A percentile compares a stretch with the other conserved stretches of the same genome.
Evolutionary conservation across 2,113 vertebrate species (phyloP).

Genomic region (Cacatua alba): DNA sequence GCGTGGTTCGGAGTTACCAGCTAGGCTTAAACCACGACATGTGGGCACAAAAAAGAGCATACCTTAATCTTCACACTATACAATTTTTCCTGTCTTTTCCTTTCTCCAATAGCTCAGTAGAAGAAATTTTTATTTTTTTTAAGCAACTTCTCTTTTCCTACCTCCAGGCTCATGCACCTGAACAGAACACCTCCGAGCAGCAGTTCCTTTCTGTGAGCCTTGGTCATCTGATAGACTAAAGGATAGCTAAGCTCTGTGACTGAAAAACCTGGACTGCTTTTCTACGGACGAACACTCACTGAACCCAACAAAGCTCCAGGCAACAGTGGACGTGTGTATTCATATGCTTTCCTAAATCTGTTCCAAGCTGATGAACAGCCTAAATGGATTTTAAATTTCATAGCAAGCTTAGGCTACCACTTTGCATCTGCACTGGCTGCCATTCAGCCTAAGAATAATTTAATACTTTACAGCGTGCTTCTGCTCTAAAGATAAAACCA

Average conservation of each 20-base stretch:
- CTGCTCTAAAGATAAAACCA: constrained; percentile 20
- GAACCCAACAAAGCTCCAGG: constrained; percentile 52
- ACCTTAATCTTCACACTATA: not conserved
- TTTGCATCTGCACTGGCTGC: constrained; percentile 9
- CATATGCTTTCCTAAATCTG: constrained; percentile 63
- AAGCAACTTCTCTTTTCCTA: not conserved
- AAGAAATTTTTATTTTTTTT: not conserved
- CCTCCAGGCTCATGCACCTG: not conserved
- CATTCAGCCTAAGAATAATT: constrained; percentile 45
- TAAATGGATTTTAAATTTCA: constrained; percentile 68
- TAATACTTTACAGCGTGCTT: not conserved
- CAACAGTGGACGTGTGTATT: constrained; percentile 12
- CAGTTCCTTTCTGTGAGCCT: not conserved
- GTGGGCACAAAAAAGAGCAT: not conserved
- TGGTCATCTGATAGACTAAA: not conserved
- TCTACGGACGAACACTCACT: not conserved
- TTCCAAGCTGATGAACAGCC: constrained; percentile 65
- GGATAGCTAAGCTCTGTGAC: not conserved
- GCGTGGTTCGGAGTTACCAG: too few species aligned
- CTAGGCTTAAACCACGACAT: too few species aligned
- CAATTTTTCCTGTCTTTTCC: not conserved
- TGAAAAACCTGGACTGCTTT: constrained; percentile 38
- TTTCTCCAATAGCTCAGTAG: not conserved
- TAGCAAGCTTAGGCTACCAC: constrained; percentile 50
- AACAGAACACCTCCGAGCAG: not conserved